phyloP scores from a whole-genome alignment of 37 sponge, comb jelly and placozoan genomes.

The Hexactinellida sp. region DNA sequence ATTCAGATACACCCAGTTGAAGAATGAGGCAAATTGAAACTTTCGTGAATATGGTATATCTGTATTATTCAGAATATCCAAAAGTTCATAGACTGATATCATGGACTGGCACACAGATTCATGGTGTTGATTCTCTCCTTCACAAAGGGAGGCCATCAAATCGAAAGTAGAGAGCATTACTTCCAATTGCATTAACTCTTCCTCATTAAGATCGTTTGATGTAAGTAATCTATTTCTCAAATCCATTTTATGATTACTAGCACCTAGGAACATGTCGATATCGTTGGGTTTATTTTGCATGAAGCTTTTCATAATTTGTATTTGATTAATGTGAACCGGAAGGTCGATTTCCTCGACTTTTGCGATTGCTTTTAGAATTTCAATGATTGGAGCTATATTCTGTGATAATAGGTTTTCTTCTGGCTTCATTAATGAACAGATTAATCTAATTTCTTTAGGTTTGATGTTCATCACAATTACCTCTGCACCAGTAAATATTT shows the following conservation, averaged over 20 bases:
- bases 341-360: slow-evolving; percentile 46
- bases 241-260: neutral
- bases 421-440: neutral
- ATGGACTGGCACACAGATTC: slow-evolving; percentile 23
- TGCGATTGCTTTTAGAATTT: neutral
- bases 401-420: neutral
- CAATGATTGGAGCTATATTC: neutral
- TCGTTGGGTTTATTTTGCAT: neutral
- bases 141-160: slow-evolving; percentile 10
- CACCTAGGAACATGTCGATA: neutral
- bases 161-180: slow-evolving; percentile 8
- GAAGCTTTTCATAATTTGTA: slow-evolving; percentile 28
- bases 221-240: neutral
- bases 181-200: neutral
- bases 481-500: neutral
- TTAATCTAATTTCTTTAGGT: neutral
- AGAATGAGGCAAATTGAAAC: neutral
- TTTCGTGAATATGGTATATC: neutral
- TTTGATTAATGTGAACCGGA: slow-evolving; percentile 47
- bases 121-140: slow-evolving; percentile 11
- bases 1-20: neutral
- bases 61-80: neutral
- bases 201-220: neutral
- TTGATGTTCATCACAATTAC: neutral
- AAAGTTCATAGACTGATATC: neutral